These are phyloP conservation scores for Hypomesus transpacificus DNA, from an alignment of 2,113 vertebrate species.

Conservation along the genomic window DNA sequence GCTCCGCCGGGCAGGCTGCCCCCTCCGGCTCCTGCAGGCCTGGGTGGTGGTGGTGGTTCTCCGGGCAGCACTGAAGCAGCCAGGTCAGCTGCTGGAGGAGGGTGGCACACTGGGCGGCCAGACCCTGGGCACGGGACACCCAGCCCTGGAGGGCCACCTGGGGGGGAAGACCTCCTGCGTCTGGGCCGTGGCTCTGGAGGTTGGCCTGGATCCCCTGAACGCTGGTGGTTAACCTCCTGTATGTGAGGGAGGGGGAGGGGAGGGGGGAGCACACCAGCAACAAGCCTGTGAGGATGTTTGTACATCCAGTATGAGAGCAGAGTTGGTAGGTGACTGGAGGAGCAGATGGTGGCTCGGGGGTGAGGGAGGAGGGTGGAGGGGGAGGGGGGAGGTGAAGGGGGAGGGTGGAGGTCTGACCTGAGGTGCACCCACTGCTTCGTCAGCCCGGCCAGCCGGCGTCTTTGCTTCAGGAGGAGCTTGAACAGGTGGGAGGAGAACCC, in stretches of 20 bases:
- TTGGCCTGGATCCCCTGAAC: constrained; percentile 72
- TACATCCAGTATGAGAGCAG: too few relatives aligned
- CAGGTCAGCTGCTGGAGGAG: constrained; percentile 82
- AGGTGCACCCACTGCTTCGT: constrained; percentile 85
- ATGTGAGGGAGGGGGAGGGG: neutral
- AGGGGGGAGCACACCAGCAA: neutral
- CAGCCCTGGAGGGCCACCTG: constrained; percentile 77
- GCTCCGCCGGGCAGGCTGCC: constrained; percentile 27
- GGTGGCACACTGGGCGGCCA: constrained; percentile 77
- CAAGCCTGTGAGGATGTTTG: constrained; percentile 12
- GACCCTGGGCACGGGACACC: constrained; percentile 71
- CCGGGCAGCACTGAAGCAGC: constrained; percentile 87
- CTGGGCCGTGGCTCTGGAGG: constrained; percentile 50
- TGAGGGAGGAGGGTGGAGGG: too few relatives aligned
- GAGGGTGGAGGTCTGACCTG: constrained; percentile 68
- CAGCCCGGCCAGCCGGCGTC: constrained; percentile 74
- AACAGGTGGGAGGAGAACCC: constrained; percentile 93
- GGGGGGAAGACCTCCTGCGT: constrained; percentile 77
- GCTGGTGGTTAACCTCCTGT: constrained; percentile 77
- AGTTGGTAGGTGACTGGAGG: too few relatives aligned
- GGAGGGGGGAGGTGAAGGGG: too few relatives aligned
- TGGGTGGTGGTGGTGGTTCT: constrained; percentile 17
- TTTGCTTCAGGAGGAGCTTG: constrained; percentile 83
- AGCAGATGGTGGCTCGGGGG: too few relatives aligned
- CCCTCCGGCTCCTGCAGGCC: constrained; percentile 53